Evolutionary conservation across 1,140 invertebrate genomes (phyloP).

Genomic region (Macrobrachium rosenbergii): DNA sequence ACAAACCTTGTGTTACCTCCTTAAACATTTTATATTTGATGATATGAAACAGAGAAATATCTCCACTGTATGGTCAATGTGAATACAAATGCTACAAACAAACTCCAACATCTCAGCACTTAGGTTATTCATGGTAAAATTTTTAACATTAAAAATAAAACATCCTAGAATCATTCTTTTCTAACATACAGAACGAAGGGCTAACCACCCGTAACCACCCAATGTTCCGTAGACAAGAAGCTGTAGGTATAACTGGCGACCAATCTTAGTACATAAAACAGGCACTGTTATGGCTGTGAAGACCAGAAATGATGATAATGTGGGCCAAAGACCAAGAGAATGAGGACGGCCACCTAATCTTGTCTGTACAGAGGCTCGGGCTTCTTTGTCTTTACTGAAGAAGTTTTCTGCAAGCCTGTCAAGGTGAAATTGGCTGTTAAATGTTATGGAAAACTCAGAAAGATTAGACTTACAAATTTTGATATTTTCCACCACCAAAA

Average conservation of each 20-base stretch:
- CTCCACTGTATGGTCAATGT: too few relatives aligned
- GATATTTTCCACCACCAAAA: too few relatives aligned
- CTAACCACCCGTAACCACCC: conserved; percentile 52
- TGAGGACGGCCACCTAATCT: conserved; percentile 31
- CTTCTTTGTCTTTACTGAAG: conserved; percentile 31
- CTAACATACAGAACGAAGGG: conserved; percentile 50
- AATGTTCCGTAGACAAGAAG: conserved; percentile 46
- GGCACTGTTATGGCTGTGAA: conserved; percentile 51
- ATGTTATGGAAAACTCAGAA: not conserved
- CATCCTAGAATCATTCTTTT: too few relatives aligned
- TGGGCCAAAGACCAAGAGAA: conserved; percentile 41
- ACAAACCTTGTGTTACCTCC: too few relatives aligned
- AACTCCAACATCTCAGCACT: too few relatives aligned
- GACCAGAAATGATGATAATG: conserved; percentile 53
- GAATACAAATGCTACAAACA: too few relatives aligned
- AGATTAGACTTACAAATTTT: not conserved
- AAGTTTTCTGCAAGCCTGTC: conserved; percentile 57
- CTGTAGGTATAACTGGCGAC: conserved; percentile 42
- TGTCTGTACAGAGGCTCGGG: conserved; percentile 26
- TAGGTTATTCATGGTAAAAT: too few relatives aligned
- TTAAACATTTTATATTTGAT: too few relatives aligned
- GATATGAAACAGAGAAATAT: too few relatives aligned
- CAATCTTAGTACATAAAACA: conserved; percentile 41
- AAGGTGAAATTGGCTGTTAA: not conserved
- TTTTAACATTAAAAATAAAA: too few relatives aligned